phyloP scores from a whole-genome alignment of 92 coral and sea anemone species.

The Muricea muricata region DNA sequence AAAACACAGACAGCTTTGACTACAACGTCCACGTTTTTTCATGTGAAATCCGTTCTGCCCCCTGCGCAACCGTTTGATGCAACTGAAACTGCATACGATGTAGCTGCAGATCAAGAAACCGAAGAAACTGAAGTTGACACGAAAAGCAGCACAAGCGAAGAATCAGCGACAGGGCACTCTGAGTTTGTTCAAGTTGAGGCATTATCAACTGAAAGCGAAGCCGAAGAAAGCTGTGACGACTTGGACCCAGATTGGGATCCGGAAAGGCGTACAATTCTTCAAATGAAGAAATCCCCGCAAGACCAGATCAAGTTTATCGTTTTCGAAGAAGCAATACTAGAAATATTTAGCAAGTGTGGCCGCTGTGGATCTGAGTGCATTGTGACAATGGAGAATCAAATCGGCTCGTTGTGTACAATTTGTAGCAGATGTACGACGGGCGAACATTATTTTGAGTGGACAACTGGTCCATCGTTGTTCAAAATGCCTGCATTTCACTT shows the following conservation, averaged over 20 bases:
- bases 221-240: slow-evolving; percentile 22
- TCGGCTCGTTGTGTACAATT: slow-evolving; percentile 43
- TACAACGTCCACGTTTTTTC: too few relatives aligned
- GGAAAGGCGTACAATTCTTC: slow-evolving; percentile 31
- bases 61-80: background rate
- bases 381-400: slow-evolving; percentile 40
- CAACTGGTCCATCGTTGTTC: slow-evolving; percentile 53
- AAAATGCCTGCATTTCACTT: slow-evolving; percentile 57
- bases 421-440: slow-evolving; percentile 23
- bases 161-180: too few relatives aligned
- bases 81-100: background rate
- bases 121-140: too few relatives aligned
- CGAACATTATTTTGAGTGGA: slow-evolving; percentile 57
- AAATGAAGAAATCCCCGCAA: slow-evolving; percentile 32
- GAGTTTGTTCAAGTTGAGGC: too few relatives aligned
- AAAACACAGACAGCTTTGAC: too few relatives aligned
- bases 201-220: background rate
- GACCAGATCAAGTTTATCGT: slow-evolving; percentile 52
- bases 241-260: slow-evolving; percentile 41
- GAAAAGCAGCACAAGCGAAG: too few relatives aligned
- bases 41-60: background rate
- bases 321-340: slow-evolving; percentile 45
- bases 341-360: slow-evolving; percentile 45
- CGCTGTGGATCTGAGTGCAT: slow-evolving; percentile 52
- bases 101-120: too few relatives aligned